Base-by-base conservation (phyloP, 2,888 invertebrate genomes). In the Catotricha subobsoleta region DNA sequence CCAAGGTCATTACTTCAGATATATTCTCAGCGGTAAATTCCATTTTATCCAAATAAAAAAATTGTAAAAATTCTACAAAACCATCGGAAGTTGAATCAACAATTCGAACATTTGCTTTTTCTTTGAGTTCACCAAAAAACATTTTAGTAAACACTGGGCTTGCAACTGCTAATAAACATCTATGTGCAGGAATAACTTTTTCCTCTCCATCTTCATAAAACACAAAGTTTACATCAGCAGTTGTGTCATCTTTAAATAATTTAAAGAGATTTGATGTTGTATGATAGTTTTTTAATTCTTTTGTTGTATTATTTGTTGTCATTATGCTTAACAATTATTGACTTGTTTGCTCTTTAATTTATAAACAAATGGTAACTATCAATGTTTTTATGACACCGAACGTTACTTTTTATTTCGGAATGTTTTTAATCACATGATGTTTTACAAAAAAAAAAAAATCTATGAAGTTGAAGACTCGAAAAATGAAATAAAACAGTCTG, bases 81-180 rank as follows among this genome's bases (percentile, higher is more conserved):
- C 33, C 41, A 41, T 35, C 41, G 35, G 18, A 10, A 15, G 41
- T 20, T 6, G 35, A 35, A 29, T 41, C 41, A 29, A 41, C 41
- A 28, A 41, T 41, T 19, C 12, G 15, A 5, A 41, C 21, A 19
- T 41, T 36, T 10, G 33, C 20, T 9, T n/a, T 12, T 35, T 41
- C 41, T 21, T 29, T 29, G 6, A 41, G 10, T 13, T 36, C 28
- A 36, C 41, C 41, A n/a, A 12, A 41, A 29, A 41, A 41, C 41
- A 41, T 41, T 28, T 29, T 25, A 16, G 13, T 15, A 13, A 41
- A 41, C 10, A 41, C 41, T 9, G 36, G 36, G 16, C 41, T 41
- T 8, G 29, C 41, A 9, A 25, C 16, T n/a, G 41, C 41, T 16
- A 41, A 15, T 9, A 41, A 12, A 29, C 36, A 36, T 41, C 29